Conservation (phyloP, 2,888 invertebrate genomes). For the Malthinus seriepunctatus region DNA sequence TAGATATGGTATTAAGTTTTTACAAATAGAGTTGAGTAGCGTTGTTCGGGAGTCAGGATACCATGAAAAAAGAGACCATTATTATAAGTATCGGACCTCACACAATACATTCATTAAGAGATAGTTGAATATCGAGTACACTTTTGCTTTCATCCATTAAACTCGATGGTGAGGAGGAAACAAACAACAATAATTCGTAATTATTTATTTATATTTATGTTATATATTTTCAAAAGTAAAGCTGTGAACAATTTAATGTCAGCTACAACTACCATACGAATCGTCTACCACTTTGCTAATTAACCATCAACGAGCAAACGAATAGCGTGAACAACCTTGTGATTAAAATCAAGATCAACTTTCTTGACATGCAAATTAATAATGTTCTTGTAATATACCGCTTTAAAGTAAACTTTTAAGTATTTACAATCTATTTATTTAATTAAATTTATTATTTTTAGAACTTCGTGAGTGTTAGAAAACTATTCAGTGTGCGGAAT, state of each 20-base stretch:
- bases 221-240: neutral
- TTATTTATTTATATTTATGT: conserved; percentile 1
- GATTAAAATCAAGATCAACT: conserved; percentile 13
- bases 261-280: conserved; percentile 5
- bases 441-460: no score
- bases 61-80: conserved; percentile 18
- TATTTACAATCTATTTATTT: no score
- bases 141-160: conserved; percentile 28
- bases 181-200: conserved; percentile 1
- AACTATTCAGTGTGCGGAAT: no score
- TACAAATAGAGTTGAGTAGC: conserved; percentile 19
- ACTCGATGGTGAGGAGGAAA: no score
- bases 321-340: conserved; percentile 6
- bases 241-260: conserved; percentile 10
- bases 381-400: neutral
- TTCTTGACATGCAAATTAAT: conserved; percentile 7
- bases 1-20: conserved; percentile 31
- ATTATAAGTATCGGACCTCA: conserved; percentile 39
- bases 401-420: neutral
- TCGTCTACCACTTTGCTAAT: conserved; percentile 12
- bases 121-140: conserved; percentile 50
- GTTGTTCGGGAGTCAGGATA: conserved; percentile 16
- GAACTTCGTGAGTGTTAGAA: no score
- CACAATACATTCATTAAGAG: conserved; percentile 50
- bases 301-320: conserved; percentile 11